Evolutionary conservation across 2,113 vertebrate species (phyloP).

Genomic region (Butorides virescens): DNA sequence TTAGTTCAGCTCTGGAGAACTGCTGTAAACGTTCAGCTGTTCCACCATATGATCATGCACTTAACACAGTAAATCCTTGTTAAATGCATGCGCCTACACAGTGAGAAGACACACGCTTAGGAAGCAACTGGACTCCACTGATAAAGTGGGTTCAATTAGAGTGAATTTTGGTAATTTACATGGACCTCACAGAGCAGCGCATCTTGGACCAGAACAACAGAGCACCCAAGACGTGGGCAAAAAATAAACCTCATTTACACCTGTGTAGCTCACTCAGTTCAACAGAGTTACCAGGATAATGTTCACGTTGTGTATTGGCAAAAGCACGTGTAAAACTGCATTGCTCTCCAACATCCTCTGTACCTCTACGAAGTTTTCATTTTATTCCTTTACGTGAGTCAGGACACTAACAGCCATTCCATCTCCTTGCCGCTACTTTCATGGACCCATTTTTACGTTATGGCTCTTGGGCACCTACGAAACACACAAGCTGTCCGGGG

Average conservation of each 20-base stretch:
- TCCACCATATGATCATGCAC: not conserved
- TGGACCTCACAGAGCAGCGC: not conserved
- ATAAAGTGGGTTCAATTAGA: not conserved
- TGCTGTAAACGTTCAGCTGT: not conserved
- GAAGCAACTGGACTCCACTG: not conserved
- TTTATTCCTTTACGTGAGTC: not conserved
- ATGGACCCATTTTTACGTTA: accelerated
- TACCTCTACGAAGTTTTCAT: not conserved
- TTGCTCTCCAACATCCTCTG: not conserved
- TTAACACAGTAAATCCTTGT: not conserved
- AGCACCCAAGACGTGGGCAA: not conserved
- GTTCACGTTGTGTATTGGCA: not conserved
- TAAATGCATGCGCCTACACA: not conserved
- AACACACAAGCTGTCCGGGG: not conserved
- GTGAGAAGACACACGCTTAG: not conserved
- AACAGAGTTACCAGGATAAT: not conserved
- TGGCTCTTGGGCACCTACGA: not conserved
- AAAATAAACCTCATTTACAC: not conserved
- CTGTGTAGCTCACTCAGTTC: not conserved
- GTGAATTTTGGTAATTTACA: not conserved
- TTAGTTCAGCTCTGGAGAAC: not conserved
- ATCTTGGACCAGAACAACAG: not conserved
- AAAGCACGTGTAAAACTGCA: not conserved
- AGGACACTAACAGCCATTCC: not conserved
- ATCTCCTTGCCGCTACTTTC: not conserved